Percentiles rank a stretch among this genome's conserved stretches.
These are phyloP conservation scores for Eristalis arbustorum DNA, from an alignment of 2,888 invertebrate species.

Conservation along the genomic window DNA sequence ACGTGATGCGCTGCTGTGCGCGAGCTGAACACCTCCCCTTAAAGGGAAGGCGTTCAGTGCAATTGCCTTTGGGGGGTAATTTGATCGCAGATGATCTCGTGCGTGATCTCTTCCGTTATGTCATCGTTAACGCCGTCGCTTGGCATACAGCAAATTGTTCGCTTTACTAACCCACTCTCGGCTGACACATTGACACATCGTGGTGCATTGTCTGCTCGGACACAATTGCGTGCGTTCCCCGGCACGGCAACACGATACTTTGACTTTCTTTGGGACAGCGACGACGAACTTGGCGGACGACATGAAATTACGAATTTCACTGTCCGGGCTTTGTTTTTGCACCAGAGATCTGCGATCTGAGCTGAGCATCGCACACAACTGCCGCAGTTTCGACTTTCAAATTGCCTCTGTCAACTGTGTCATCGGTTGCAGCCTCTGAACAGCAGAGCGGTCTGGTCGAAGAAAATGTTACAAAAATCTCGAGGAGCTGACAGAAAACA, in stretches of 20 bases:
- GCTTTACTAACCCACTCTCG: constrained; percentile 65
- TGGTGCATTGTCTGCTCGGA: constrained; percentile 9
- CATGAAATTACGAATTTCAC: not conserved
- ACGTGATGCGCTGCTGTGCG: constrained; percentile 17
- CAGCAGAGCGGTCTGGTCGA: constrained; percentile 33
- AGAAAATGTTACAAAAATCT: constrained; percentile 59
- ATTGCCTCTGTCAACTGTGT: constrained; percentile 51
- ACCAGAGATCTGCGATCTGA: not conserved
- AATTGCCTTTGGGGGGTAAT: constrained; percentile 41
- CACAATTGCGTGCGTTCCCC: constrained; percentile 36
- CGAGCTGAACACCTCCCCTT: constrained; percentile 36
- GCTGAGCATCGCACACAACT: not conserved
- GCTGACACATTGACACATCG: constrained; percentile 36
- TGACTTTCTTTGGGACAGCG: constrained; percentile 35
- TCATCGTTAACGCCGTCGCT: constrained; percentile 33
- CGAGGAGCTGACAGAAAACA: not conserved
- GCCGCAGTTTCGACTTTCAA: constrained; percentile 19
- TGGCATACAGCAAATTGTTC: constrained; percentile 32
- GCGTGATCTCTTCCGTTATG: constrained; percentile 63
- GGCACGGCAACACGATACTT: constrained; percentile 60
- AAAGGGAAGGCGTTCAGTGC: constrained; percentile 21
- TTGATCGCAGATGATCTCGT: constrained; percentile 57
- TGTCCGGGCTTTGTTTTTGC: constrained; percentile 15
- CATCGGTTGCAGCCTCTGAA: constrained; percentile 2
- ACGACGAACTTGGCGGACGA: constrained; percentile 42